Base-by-base conservation (phyloP, 2,113 vertebrate species). In the Poicephalus gulielmi region DNA sequence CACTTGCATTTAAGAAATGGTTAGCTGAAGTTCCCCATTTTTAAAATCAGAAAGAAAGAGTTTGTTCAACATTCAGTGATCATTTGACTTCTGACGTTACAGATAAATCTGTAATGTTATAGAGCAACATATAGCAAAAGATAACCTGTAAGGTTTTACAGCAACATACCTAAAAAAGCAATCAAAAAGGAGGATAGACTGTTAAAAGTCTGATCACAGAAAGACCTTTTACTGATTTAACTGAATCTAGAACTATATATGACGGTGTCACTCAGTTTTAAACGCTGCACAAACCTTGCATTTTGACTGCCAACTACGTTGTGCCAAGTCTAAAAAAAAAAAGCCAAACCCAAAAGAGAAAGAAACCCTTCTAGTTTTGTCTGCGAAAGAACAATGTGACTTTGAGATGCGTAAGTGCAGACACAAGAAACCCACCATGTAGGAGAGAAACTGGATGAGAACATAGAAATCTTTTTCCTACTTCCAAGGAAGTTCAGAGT, bases 371-470 rank as follows among this genome's bases (percentile, higher is more conserved):
- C 33, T 25, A 20, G 12, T 47, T 86, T 90, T 67, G 37, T 62
- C 46, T 25, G 16, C 16, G 5, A n/a, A 12, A 92, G 63, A 90
- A 83, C 23, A 86, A 79, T 17, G 11, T 30, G 4, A 73, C 93
- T 90, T 83, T 0, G 0, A 63, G 44, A 74, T 0, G 3, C 9
- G 37, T 5, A 71, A 46, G 80, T 8, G 9, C 44, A 2, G 39
- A 16, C 62, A 57, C 10, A 35, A n/a, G 33, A 92, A 88, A 50
- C 23, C 59, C 63, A 35, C 18, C 49, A 46, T 30, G 55, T 18
- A 37, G 35, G 66, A 71, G 46, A 80, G 43, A 27, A 69, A 74
- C 47, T 6, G 23, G 50, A 27, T 46, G 67, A 83, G 85, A 83
- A 76, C 23, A 60, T 0, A 8, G 33, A 75, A 39, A 6, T 17